Base-by-base conservation (phyloP, 2,888 invertebrate species). In the Lepas anatifera region DNA sequence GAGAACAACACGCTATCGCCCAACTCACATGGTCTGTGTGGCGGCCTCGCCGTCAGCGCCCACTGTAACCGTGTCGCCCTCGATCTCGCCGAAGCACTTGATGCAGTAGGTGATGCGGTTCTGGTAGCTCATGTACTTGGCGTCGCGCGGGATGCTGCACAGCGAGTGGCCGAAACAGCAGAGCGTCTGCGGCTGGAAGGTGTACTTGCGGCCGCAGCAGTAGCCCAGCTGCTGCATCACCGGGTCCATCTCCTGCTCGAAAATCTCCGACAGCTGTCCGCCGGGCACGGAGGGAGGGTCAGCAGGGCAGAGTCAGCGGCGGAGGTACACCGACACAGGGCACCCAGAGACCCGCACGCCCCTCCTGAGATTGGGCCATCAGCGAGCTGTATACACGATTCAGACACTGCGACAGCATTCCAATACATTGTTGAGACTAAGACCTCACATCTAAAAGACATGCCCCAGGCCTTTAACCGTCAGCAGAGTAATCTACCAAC, bases 51-150 rank as follows among this genome's bases (percentile, higher is more conserved):
- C n/a, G n/a, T n/a, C n/a, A n/a, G 99, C 99, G 27, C 52, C 52
- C 29, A 52, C 29, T 75, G 95, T 96, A 75, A 99, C 96, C 74
- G 95, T 94, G 82, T 98, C 96, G 74, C 96, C 95, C 80, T 93
- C 94, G 82, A 99, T 95, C 83, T 98, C 97, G 82, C 95, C 95
- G 88, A 98, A 99, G 86, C 99, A 99, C 86, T 98, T 98, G 85
- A 95, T 92, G 88, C 99, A 99, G 86, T 95, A 99, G 78, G 96
- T 96, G 85, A 83, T 95, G 96, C 94, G 94, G 84, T 96, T 96
- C 80, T 97, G 95, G 83, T 94, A 98, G 80, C 93, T 94, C 84
- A 90, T 98, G 83, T 99, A 99, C 81, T 95, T 95, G 71, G 97
- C 95, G 82, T 99, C 99, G 76, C 98, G 84, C 22, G 97, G 94